phyloP scores from a whole-genome alignment of 2,113 vertebrate species.

The Catagonus wagneri region DNA sequence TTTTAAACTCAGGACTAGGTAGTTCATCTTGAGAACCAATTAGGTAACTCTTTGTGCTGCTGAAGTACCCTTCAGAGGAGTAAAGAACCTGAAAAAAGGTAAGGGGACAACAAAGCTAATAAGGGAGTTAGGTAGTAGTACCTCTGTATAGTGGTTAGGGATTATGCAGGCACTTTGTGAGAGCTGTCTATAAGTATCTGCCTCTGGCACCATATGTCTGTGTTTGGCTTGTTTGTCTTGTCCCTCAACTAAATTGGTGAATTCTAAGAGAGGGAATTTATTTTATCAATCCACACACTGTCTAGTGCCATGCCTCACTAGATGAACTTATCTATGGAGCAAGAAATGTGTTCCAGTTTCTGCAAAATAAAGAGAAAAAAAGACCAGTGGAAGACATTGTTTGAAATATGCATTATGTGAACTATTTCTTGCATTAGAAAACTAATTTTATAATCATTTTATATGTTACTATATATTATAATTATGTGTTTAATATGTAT shows the following conservation, averaged over 20 bases:
- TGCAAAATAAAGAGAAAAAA: constrained; percentile 53
- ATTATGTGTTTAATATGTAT: neutral
- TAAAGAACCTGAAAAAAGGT: neutral
- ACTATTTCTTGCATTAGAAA: constrained; percentile 31
- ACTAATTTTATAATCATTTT: neutral
- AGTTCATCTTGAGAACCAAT: constrained; percentile 49
- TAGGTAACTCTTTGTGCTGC: neutral
- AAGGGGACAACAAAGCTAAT: neutral
- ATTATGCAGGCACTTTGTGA: neutral
- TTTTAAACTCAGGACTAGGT: constrained; percentile 27
- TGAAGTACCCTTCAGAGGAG: neutral
- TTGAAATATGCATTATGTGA: constrained; percentile 5
- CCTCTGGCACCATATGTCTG: neutral
- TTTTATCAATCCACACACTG: constrained; percentile 24
- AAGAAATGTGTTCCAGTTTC: constrained; percentile 36
- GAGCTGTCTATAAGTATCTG: neutral
- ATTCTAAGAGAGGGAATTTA: constrained; percentile 25
- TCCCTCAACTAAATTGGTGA: constrained; percentile 9
- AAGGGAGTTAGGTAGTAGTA: neutral
- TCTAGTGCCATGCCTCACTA: constrained; percentile 26
- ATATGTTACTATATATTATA: neutral
- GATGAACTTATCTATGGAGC: constrained; percentile 37
- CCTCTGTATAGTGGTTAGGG: neutral
- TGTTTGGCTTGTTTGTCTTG: constrained; percentile 28
- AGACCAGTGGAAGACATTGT: constrained; percentile 39